Conservation (phyloP, 2,797 vertebrate genomes). For the Micrastur ruficollis region DNA sequence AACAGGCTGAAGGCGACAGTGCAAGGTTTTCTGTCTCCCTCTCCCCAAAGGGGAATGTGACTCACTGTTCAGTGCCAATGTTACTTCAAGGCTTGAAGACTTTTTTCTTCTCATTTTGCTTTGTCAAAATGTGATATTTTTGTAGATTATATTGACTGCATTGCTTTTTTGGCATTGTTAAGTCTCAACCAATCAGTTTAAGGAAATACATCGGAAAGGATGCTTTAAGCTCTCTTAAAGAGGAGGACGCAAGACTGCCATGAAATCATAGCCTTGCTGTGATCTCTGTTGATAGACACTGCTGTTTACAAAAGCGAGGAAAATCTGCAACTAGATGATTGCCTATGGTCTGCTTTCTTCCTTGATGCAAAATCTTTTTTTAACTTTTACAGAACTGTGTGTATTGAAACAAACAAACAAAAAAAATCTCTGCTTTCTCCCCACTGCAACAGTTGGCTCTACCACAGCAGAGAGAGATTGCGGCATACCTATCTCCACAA, state of each 20-base stretch:
- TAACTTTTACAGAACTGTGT: neutral
- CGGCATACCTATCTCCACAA: neutral
- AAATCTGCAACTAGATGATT: neutral
- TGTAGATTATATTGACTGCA: neutral
- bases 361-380: neutral
- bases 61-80: neutral
- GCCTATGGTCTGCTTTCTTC: neutral
- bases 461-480: neutral
- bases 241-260: neutral
- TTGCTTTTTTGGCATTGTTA: neutral
- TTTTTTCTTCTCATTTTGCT: neutral
- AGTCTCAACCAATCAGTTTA: neutral
- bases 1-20: conserved; percentile 26
- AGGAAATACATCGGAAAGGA: neutral
- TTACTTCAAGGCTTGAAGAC: neutral
- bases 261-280: neutral
- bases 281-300: neutral
- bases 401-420: neutral
- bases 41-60: neutral
- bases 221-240: neutral
- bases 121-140: neutral
- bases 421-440: neutral
- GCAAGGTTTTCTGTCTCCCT: neutral
- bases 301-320: neutral
- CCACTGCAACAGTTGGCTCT: neutral